Evolutionary conservation across 2,113 vertebrate genomes (phyloP).

Genomic region (Nibea coibor): DNA sequence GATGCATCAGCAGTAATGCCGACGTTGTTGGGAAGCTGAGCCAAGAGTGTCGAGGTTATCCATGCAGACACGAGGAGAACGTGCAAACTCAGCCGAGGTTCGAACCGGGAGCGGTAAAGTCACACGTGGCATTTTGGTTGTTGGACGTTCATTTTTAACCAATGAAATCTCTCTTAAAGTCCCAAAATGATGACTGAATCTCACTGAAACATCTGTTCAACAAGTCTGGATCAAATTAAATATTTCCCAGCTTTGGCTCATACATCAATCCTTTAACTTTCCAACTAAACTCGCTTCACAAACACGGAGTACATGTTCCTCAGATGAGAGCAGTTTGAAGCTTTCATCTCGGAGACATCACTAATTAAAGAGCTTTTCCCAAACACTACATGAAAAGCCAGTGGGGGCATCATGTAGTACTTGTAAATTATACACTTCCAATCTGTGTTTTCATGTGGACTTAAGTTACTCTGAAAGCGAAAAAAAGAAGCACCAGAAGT

Average conservation of each 20-base stretch:
- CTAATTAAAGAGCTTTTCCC: slow-evolving; percentile 26
- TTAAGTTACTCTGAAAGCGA: neutral
- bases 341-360: slow-evolving; percentile 6
- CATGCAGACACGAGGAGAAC: too few species aligned
- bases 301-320: neutral
- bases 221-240: neutral
- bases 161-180: neutral
- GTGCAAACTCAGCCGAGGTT: too few species aligned
- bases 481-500: slow-evolving; percentile 1
- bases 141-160: neutral
- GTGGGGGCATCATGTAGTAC: slow-evolving; percentile 1
- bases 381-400: slow-evolving; percentile 6
- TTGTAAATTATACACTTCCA: slow-evolving; percentile 19
- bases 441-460: slow-evolving; percentile 29
- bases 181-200: neutral
- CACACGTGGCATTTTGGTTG: neutral
- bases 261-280: too few species aligned
- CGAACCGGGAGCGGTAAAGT: too few species aligned
- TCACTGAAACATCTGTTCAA: neutral
- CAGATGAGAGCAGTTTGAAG: neutral
- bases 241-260: too few species aligned
- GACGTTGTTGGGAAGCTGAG: too few species aligned
- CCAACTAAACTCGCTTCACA: too few species aligned
- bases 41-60: too few species aligned
- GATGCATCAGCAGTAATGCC: too few species aligned